Base-by-base conservation (phyloP, 2,113 vertebrate species). In the Bos indicus region DNA sequence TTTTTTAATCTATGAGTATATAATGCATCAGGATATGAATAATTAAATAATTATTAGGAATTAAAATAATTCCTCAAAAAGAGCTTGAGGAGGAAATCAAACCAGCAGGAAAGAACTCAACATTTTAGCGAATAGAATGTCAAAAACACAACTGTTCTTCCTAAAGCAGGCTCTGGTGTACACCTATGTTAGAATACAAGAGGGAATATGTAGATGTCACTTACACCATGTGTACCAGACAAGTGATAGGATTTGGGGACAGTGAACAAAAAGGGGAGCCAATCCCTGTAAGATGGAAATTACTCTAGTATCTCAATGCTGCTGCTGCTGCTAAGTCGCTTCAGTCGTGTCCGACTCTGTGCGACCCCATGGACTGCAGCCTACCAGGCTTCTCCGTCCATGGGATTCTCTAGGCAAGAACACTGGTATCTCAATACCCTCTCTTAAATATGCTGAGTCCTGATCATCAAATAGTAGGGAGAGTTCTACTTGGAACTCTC, bases 161-260 rank as follows among this genome's bases (percentile, higher is more conserved):
- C 33, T 36, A 26, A 9, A 51, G 36, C 57, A 80, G 52, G 21
- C 13, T 67, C 57, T 13, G 9, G 40, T 11, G 9, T 25, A 36
- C 1, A 2, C 2, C 14, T 23, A 3, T 36, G 16, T 16, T 8
- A 43, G 1, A 2, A 21, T 36, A 3, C 13, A 14, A 10, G 25
- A 54, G 9, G 16, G 5, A 28, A 15, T 6, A 23, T 10, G 19
- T 11, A 25, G 7, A 15, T 1, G 1, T 5, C 30, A 7, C 0
- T 1, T 11, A 52, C 0, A 52, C 19, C 33, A 30, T 17, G 8
- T 16, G 6, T 2, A 3, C 17, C 4, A 0, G 88, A 43, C 28
- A 15, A 3, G 0, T 2, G 25, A 19, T 2, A 30, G 8, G 11
- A 5, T 28, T 0, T 16, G 5, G 8, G 15, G 14, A 40, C 46